Percentiles rank a stretch among this genome's conserved stretches.
phyloP scores from a whole-genome alignment of 1,140 invertebrate species.

The Prorops nasuta region DNA sequence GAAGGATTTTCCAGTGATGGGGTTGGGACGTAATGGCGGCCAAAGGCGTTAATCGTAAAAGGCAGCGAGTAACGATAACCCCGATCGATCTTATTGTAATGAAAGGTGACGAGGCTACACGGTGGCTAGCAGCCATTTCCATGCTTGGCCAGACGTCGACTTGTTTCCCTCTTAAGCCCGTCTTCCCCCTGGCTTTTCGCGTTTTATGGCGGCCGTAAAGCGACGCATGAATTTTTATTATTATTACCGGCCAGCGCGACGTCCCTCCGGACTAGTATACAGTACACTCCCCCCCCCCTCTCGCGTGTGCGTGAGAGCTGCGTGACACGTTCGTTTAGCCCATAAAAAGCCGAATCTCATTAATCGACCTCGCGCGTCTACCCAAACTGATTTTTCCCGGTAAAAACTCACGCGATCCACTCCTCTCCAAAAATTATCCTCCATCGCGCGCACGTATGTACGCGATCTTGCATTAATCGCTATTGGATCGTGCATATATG shows the following conservation, averaged over 20 bases:
- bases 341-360: slow-evolving; percentile 18
- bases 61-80: background rate
- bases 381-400: background rate
- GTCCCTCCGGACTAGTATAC: background rate
- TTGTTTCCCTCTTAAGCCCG: no score
- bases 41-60: no score
- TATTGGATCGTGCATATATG: no score
- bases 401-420: no score
- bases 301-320: slow-evolving; percentile 1
- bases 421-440: no score
- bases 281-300: background rate
- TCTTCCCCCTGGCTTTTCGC: slow-evolving; percentile 10
- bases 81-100: background rate
- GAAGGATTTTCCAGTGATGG: no score
- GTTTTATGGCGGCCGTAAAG: slow-evolving; percentile 26
- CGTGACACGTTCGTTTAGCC: slow-evolving; percentile 15
- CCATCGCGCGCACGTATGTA: background rate
- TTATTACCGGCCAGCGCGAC: slow-evolving; percentile 23
- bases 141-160: no score
- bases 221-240: slow-evolving; percentile 31
- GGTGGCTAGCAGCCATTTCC: no score
- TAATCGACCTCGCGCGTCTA: slow-evolving; percentile 5
- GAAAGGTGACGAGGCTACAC: background rate
- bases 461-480: no score
- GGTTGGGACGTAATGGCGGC: no score